Evolutionary conservation across 2,888 invertebrate genomes (phyloP), one percentile per base, ranked within the genome.

Genomic region (Drosophila atroscutellata): DNA sequence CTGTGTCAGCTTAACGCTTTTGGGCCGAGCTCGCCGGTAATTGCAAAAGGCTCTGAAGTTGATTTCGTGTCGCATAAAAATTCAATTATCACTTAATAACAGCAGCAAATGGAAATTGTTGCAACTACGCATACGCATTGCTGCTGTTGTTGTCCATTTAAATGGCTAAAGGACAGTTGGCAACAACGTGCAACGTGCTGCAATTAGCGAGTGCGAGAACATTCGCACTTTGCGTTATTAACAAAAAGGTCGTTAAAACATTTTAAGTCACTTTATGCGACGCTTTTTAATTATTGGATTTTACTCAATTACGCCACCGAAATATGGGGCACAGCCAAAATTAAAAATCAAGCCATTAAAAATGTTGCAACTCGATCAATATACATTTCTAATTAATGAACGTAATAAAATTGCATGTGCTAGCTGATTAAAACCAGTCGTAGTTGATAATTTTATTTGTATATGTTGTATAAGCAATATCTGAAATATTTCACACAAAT

Each of bases 71-170:
- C 56, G 63, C 89, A 86, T 81, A 86, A 84, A 87, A 87, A 88
- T 87, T 90, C 90, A 87, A 87, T 87, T 87, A 87, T 88, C 87
- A 89, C 87, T 86, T 86, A 84, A 88, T 89, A 89, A 86, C 77
- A 76, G 63, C 55, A 69, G 77, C 70, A 80, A 85, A 88, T 83
- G 81, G 70, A 84, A 86, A 85, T 83, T 79, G 86, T 86, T 67
- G 60, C 52, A 51, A 42, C 57, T 62, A 51, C 58, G 50, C 70
- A 62, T 11, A 54, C 62, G 65, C 61, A 47, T 50, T 57, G 55
- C 52, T 59, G 56, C 54, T 56, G 65, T 55, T 49, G 62, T 59
- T 61, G 36, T 55, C 54, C 77, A 57, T 72, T 49, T 45, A 60
- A 62, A 74, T 78, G 75, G 36, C 62, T 59, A 49, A 36, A 61